Conservation (phyloP, 1,140 invertebrate genomes). For the Meloidogyne exigua region DNA sequence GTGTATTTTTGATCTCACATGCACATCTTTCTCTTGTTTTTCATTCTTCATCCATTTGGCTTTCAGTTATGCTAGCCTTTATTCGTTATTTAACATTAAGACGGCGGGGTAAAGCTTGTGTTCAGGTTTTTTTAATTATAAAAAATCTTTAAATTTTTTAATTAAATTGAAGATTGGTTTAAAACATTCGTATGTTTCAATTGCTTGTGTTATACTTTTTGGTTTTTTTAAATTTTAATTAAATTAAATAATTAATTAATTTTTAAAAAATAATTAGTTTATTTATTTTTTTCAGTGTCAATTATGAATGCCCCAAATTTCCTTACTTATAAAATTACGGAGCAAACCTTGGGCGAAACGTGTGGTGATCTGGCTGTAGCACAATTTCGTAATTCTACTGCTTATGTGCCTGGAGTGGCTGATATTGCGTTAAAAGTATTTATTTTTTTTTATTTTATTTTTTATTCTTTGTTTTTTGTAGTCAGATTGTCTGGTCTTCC, state of each 20-base stretch:
- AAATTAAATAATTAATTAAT: too few species aligned
- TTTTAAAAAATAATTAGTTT: too few species aligned
- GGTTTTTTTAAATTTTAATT: too few species aligned
- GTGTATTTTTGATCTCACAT: slow-evolving; percentile 62
- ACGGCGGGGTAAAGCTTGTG: slow-evolving; percentile 46
- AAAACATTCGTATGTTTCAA: slow-evolving; percentile 54
- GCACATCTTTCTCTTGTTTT: slow-evolving; percentile 60
- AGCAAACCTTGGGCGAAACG: slow-evolving; percentile 43
- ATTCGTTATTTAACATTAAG: slow-evolving; percentile 60
- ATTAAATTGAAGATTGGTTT: slow-evolving; percentile 44
- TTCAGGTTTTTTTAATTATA: slow-evolving; percentile 45
- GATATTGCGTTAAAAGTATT: slow-evolving; percentile 51
- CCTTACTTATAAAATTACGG: slow-evolving; percentile 62
- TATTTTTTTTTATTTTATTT: not conserved
- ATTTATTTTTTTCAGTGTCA: too few species aligned
- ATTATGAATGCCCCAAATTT: slow-evolving; percentile 61
- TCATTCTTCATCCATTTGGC: slow-evolving; percentile 58
- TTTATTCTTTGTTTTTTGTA: not conserved
- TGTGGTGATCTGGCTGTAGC: slow-evolving; percentile 32
- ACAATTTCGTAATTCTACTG: slow-evolving; percentile 27
- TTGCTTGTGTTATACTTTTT: slow-evolving; percentile 52
- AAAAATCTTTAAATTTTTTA: slow-evolving; percentile 11
- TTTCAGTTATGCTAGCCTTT: slow-evolving; percentile 60
- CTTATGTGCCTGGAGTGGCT: slow-evolving; percentile 60
- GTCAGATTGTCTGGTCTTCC: slow-evolving; percentile 49